Conservation (phyloP, 2,888 invertebrate genomes). For the Gymnocheta viridis region DNA sequence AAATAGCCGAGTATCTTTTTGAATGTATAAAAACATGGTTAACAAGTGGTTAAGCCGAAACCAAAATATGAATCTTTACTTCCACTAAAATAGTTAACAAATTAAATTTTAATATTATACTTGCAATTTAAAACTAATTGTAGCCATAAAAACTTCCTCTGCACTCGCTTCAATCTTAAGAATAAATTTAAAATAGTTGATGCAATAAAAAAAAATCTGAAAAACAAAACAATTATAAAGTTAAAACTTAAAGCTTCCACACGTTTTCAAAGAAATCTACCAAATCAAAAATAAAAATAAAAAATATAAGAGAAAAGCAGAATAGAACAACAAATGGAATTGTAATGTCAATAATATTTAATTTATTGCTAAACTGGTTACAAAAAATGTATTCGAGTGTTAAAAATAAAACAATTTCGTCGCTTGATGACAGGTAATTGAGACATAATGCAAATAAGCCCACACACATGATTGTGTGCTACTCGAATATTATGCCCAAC, state of each 20-base stretch:
- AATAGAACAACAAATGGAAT: conserved; percentile 29
- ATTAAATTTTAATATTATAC: neutral
- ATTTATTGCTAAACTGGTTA: conserved; percentile 9
- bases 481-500: neutral
- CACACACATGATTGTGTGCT: neutral
- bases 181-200: neutral
- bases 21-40: conserved; percentile 76
- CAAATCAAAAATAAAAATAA: neutral
- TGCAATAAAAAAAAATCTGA: neutral
- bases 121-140: neutral
- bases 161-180: neutral
- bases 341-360: conserved; percentile 37
- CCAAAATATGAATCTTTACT: neutral
- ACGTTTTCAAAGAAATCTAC: neutral
- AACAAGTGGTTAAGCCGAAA: conserved; percentile 73
- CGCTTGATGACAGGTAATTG: conserved; percentile 60
- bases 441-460: conserved; percentile 59
- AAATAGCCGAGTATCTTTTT: conserved; percentile 73
- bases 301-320: neutral
- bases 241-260: neutral
- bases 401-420: conserved; percentile 37
- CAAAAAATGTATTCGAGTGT: conserved; percentile 28
- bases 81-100: conserved; percentile 20
- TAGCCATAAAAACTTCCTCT: conserved; percentile 7
- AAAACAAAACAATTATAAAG: neutral